Conservation (phyloP, 2,888 invertebrate genomes). For the Noctua comes region DNA sequence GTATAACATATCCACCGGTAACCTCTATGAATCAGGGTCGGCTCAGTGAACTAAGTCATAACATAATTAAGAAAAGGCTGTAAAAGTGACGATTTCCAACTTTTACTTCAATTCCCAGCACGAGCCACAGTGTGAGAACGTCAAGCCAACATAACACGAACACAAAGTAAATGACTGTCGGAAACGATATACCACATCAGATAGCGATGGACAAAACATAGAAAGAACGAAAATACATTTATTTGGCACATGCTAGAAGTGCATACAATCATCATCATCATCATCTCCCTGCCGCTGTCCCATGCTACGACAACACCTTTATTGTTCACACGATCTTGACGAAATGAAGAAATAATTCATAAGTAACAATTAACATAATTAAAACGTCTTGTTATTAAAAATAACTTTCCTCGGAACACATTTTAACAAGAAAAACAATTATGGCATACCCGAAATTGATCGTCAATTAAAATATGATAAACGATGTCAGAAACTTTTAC, state of each 20-base stretch:
- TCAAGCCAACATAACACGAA: constrained; percentile 5
- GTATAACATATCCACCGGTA: not conserved
- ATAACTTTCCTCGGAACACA: constrained; percentile 8
- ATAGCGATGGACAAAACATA: constrained; percentile 18
- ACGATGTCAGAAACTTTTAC: constrained; percentile 17
- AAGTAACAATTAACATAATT: constrained; percentile 1
- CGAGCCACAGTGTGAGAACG: constrained; percentile 35
- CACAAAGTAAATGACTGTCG: constrained; percentile 42
- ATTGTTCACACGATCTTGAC: not conserved
- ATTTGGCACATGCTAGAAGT: too few relatives aligned
- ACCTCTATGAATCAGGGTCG: not conserved
- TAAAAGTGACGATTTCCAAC: constrained; percentile 18
- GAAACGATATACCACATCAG: constrained; percentile 42
- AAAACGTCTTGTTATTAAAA: not conserved
- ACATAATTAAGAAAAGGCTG: not conserved
- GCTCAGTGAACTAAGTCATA: not conserved
- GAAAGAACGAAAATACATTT: too few relatives aligned
- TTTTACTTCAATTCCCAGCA: constrained; percentile 42
- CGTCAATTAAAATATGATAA: constrained; percentile 45
- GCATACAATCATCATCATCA: too few relatives aligned
- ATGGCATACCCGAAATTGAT: constrained; percentile 26
- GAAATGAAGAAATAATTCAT: not conserved
- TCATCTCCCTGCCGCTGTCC: too few relatives aligned
- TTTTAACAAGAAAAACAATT: constrained; percentile 18
- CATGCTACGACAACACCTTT: not conserved